phyloP scores from a whole-genome alignment of 2,113 vertebrate genomes.

The Ceuthmochares aereus region DNA sequence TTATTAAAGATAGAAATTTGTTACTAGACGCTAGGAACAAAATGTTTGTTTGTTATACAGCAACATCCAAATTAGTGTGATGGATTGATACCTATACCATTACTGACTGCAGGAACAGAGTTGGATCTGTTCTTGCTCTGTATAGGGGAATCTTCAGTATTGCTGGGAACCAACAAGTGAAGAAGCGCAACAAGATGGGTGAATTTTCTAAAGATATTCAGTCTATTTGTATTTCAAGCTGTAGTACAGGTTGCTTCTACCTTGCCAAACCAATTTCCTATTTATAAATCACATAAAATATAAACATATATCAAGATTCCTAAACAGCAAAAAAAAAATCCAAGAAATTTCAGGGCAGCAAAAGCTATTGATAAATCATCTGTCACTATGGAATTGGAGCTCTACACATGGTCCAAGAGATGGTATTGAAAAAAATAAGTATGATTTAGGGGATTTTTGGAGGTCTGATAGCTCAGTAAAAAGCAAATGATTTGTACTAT shows the following conservation, averaged over 20 bases:
- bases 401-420: not conserved
- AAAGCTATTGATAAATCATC: not conserved
- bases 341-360: not conserved
- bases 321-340: not conserved
- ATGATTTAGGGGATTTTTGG: not conserved
- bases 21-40: not conserved
- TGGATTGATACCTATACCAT: not conserved
- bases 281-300: not conserved
- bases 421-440: not conserved
- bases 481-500: not conserved
- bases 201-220: not conserved
- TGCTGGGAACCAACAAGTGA: not conserved
- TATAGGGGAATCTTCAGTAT: not conserved
- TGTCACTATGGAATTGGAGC: not conserved
- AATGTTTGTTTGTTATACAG: not conserved
- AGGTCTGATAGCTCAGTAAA: not conserved
- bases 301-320: not conserved
- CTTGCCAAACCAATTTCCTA: not conserved
- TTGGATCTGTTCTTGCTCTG: not conserved
- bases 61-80: fast-evolving
- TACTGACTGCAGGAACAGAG: not conserved
- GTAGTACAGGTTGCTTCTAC: not conserved
- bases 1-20: not conserved
- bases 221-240: not conserved
- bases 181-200: not conserved